Evolutionary conservation across 2,888 invertebrate genomes (phyloP).

Genomic region (Stomorhina lunata): DNA sequence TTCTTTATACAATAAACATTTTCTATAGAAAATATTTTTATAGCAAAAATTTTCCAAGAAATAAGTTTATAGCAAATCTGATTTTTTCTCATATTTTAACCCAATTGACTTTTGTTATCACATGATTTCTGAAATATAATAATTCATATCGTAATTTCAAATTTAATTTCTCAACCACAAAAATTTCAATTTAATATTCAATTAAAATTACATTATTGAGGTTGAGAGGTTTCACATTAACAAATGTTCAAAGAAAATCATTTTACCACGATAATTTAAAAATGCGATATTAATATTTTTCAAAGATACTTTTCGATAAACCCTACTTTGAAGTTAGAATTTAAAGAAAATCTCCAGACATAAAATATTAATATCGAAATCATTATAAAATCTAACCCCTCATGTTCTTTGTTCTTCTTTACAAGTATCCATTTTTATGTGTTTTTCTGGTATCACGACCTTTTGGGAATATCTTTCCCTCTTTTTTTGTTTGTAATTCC

Average conservation of each 20-base stretch:
- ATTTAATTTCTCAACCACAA: too few species aligned
- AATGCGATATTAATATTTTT: too few species aligned
- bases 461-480: neutral
- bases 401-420: neutral
- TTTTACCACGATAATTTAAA: neutral
- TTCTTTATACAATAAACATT: too few species aligned
- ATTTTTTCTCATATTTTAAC: too few species aligned
- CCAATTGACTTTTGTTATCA: too few species aligned
- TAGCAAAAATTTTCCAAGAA: too few species aligned
- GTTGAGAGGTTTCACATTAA: neutral
- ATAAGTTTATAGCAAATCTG: too few species aligned
- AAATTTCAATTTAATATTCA: neutral
- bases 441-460: neutral
- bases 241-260: neutral
- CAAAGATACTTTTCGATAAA: neutral
- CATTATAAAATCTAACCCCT: neutral
- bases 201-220: neutral
- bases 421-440: neutral
- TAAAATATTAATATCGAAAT: neutral
- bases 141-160: too few species aligned
- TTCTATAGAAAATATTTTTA: too few species aligned
- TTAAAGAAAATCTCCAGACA: neutral
- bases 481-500: too few species aligned
- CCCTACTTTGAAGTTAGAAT: neutral
- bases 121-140: too few species aligned